Evolutionary conservation across 2,113 vertebrate genomes (phyloP).

Genomic region (Eolophus roseicapilla): DNA sequence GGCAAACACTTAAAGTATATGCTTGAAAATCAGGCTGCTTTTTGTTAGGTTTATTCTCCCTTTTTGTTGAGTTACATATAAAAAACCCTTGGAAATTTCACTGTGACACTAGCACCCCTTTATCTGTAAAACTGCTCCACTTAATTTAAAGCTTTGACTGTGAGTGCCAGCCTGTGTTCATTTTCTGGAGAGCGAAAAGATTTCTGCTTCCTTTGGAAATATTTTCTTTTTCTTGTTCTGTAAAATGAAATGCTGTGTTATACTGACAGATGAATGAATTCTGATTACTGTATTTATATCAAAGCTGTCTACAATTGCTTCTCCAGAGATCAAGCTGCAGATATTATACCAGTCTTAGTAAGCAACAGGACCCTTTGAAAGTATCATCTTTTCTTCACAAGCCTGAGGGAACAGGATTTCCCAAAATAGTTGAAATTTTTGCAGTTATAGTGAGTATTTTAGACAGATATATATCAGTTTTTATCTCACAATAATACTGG

Average conservation of each 20-base stretch:
- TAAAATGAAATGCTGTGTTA: not conserved
- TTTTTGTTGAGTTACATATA: not conserved
- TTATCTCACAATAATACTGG: not conserved
- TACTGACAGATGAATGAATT: constrained; percentile 24
- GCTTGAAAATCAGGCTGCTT: not conserved
- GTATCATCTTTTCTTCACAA: not conserved
- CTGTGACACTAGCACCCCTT: not conserved
- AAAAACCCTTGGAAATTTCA: not conserved
- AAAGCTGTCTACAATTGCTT: not conserved
- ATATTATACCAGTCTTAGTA: not conserved
- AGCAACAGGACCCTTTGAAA: not conserved
- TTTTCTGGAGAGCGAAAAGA: not conserved
- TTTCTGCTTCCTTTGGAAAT: constrained; percentile 7
- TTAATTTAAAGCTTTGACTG: not conserved
- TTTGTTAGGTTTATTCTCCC: not conserved
- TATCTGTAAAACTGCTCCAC: not conserved
- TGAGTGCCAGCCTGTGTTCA: not conserved
- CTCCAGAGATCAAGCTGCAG: not conserved
- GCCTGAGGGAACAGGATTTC: not conserved
- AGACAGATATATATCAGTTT: not conserved
- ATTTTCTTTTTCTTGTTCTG: not conserved
- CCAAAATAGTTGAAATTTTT: not conserved
- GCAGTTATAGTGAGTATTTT: not conserved
- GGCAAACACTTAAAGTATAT: not conserved
- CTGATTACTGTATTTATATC: constrained; percentile 39